Percentiles rank a stretch among this genome's conserved stretches.
Conservation (phyloP, 1,140 invertebrate species). For the Hormaphis cornu region DNA sequence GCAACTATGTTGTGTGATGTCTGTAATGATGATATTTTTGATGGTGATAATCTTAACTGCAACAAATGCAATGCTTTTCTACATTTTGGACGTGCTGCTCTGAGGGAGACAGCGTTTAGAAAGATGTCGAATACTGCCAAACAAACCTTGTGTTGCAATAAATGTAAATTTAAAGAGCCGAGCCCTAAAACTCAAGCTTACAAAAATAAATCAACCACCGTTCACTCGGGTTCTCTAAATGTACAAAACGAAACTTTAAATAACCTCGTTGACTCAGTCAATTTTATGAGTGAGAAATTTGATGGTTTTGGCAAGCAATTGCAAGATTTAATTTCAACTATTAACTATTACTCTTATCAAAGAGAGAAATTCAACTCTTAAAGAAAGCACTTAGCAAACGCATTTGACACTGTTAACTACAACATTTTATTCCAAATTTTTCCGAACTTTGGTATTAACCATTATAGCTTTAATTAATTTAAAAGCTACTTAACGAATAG, state of each 20-base stretch:
- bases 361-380: too few relatives aligned
- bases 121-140: neutral
- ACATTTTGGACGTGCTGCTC: neutral
- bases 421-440: slow-evolving; percentile 30
- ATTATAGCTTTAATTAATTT: neutral
- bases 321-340: neutral
- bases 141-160: neutral
- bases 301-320: neutral
- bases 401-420: slow-evolving; percentile 32
- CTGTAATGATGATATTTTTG: neutral
- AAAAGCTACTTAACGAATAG: slow-evolving; percentile 2
- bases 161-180: neutral
- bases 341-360: too few relatives aligned
- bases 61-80: neutral
- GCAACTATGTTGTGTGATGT: neutral
- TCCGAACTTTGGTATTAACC: neutral
- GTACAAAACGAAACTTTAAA: neutral
- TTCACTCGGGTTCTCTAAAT: neutral
- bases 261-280: neutral
- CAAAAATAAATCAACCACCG: too few relatives aligned
- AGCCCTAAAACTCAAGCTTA: neutral
- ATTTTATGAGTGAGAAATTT: neutral
- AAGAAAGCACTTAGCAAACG: slow-evolving; percentile 14
- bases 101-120: neutral
- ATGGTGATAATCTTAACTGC: neutral